phyloP scores from a whole-genome alignment of 1,140 invertebrate species.

The Aphaenogaster floridana region DNA sequence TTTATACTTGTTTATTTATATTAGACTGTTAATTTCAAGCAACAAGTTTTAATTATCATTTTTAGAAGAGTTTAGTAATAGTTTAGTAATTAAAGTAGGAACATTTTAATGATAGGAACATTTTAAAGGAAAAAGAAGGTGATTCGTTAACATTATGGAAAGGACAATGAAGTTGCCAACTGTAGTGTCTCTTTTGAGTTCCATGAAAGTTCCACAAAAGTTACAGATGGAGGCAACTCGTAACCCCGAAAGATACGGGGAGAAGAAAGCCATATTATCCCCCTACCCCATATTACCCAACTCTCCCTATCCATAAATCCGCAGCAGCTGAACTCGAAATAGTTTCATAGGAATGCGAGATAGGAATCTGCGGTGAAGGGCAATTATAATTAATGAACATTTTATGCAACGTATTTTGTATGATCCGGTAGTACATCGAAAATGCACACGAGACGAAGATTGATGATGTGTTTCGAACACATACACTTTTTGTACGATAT shows the following conservation, averaged over 20 bases:
- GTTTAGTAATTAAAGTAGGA: background rate
- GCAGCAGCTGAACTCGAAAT: conserved; percentile 24
- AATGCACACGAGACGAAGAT: conserved; percentile 1
- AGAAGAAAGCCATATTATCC: conserved; percentile 1
- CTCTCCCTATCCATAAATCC: background rate
- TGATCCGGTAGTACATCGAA: background rate
- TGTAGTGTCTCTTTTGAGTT: background rate
- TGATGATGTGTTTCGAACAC: background rate
- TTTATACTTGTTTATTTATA: background rate
- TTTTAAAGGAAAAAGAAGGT: background rate
- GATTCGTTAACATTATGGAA: background rate
- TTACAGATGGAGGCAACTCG: conserved; percentile 19
- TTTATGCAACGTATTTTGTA: background rate
- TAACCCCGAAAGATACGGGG: background rate
- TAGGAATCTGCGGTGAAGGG: background rate
- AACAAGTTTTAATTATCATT: too few relatives aligned
- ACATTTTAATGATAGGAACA: too few relatives aligned
- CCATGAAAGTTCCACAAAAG: conserved; percentile 17
- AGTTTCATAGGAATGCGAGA: conserved; percentile 5
- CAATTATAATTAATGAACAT: conserved; percentile 24
- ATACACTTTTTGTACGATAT: background rate
- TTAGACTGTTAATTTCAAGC: background rate
- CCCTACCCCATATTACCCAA: background rate
- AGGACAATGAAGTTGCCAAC: conserved; percentile 3
- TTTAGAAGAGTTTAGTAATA: too few relatives aligned